A percentile compares a stretch with the other conserved stretches of the same genome.
Evolutionary conservation across 2,888 invertebrate genomes (phyloP).

Genomic region (Drosophila putrida): DNA sequence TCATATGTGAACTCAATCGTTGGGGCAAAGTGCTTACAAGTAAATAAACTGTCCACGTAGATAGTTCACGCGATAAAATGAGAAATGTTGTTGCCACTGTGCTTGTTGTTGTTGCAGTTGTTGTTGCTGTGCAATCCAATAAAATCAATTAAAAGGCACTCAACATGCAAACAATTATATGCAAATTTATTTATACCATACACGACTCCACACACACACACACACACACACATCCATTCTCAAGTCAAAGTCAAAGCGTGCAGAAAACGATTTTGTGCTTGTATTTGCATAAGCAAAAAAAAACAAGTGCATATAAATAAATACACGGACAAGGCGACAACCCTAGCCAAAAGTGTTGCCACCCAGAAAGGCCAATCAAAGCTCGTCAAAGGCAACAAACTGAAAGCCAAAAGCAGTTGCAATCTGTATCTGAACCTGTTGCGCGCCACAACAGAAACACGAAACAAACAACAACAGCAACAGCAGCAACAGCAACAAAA

Average conservation of each 20-base stretch:
- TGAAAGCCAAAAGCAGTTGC: slow-evolving; percentile 11
- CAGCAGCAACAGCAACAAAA: slow-evolving; percentile 38
- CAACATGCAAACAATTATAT: slow-evolving; percentile 82
- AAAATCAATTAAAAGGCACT: slow-evolving; percentile 81
- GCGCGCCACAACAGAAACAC: slow-evolving; percentile 58
- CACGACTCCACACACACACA: slow-evolving; percentile 47
- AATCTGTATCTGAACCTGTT: slow-evolving; percentile 66
- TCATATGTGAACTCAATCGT: slow-evolving; percentile 32
- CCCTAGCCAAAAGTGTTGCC: slow-evolving; percentile 22
- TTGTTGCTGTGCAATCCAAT: slow-evolving; percentile 69
- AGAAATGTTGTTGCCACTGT: slow-evolving; percentile 19
- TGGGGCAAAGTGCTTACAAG: slow-evolving; percentile 48
- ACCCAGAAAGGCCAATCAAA: slow-evolving; percentile 40
- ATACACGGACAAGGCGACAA: slow-evolving; percentile 22
- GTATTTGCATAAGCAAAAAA: slow-evolving; percentile 66
- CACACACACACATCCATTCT: slow-evolving; percentile 26
- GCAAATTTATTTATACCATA: slow-evolving; percentile 71
- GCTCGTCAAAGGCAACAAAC: slow-evolving; percentile 16
- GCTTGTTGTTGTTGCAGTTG: slow-evolving; percentile 24
- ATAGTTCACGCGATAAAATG: slow-evolving; percentile 53
- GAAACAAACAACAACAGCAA: slow-evolving; percentile 54
- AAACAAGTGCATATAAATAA: slow-evolving; percentile 62
- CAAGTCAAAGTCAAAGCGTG: slow-evolving; percentile 70
- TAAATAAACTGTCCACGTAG: slow-evolving; percentile 59
- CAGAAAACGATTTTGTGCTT: slow-evolving; percentile 62